Evolutionary conservation across 2,113 vertebrate species (phyloP).

Genomic region (Ailurus styani): DNA sequence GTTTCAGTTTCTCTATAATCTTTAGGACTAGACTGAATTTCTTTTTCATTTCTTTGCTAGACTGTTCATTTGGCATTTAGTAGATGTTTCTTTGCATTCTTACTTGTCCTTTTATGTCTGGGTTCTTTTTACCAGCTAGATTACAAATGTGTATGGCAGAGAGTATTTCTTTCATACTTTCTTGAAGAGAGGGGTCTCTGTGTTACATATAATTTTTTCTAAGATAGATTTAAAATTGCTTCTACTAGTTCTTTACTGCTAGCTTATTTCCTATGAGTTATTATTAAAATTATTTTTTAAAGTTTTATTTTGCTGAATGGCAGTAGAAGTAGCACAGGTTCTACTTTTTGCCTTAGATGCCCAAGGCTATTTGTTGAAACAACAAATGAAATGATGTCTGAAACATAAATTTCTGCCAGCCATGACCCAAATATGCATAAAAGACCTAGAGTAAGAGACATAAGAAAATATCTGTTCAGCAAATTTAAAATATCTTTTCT

Average conservation of each 20-base stretch:
- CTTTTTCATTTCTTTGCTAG: not conserved
- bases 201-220: not conserved
- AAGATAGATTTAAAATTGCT: not conserved
- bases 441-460: not conserved
- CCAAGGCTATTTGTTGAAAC: conserved; percentile 31
- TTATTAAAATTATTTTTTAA: conserved; percentile 49
- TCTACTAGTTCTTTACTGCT: not conserved
- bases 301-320: not conserved
- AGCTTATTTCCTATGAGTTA: not conserved
- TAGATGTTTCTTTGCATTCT: not conserved
- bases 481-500: conserved; percentile 47
- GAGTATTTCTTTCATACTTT: not conserved
- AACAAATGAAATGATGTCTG: not conserved
- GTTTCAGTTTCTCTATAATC: not conserved
- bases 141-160: not conserved
- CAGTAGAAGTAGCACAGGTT: not conserved
- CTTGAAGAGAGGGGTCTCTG: not conserved
- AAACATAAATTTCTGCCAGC: conserved; percentile 21
- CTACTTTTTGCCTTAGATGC: not conserved
- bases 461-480: conserved; percentile 40
- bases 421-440: conserved; percentile 19
- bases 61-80: not conserved
- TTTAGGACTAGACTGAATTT: not conserved
- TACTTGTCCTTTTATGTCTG: not conserved
- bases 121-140: not conserved